Evolutionary conservation across 2,113 vertebrate genomes (phyloP), one percentile per base, ranked within the genome.

Genomic region (Onychorhynchus coronatus): DNA sequence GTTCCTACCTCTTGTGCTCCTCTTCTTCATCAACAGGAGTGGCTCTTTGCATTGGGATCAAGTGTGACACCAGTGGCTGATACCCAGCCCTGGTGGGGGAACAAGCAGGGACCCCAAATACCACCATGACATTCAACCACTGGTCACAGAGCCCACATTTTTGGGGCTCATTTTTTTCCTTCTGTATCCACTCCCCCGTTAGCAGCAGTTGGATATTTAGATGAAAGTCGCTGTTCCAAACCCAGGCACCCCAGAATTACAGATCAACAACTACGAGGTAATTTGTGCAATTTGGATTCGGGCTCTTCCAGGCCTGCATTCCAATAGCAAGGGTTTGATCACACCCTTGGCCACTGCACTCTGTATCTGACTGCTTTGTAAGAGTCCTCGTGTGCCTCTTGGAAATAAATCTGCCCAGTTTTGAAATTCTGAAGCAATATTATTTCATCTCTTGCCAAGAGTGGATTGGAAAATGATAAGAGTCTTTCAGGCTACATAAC

Each of bases 401-500:
- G 61, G 84, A 89, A 87, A 87, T 59, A 63, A 93, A 84, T 91
- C 88, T 68, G 58, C 41, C 39, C 46, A 63, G 42, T 93, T 96
- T 80, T 84, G 86, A 95, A 95, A 95, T 87, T 71, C 76, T 81
- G 73, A 80, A 96, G 91, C 44, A 91, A 41, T 78, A 77, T 53
- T 94, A 81, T 91, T 97, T 95, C 44, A 93, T 96, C 91, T 95
- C 52, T 87, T 95, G 95, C 91, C 94, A 96, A 28, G 9, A 84
- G 68, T 47, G 39, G 80, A 87, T 89, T 96, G 93, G 86, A 92
- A 96, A 93, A 87, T 63, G 76, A 59, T 93, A 96, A 89, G 89
- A 89, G 56, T 31, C 68, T 95, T 97, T 89, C 76, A 91, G 77
- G 72, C 94, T 93, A 67, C 73, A 39, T 63, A 91, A 76, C 72